A percentile compares a stretch with the other conserved stretches of the same genome.
phyloP scores from a whole-genome alignment of 2,113 vertebrate genomes.

The Aldabrachelys gigantea region DNA sequence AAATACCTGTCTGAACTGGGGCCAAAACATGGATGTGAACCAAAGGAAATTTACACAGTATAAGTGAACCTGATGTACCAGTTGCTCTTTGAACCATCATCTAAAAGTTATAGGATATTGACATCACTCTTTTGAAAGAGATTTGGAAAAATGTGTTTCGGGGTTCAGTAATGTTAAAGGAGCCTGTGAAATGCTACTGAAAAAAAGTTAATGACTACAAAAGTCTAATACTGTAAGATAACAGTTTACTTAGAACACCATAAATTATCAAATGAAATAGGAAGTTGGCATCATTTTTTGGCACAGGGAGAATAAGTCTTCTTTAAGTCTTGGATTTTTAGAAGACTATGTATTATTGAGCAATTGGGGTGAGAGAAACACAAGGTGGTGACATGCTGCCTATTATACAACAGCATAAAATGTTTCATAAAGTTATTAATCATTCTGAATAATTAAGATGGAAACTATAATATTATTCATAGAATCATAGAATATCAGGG shows the following conservation, averaged over 20 bases:
- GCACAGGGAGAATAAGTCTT: constrained; percentile 4
- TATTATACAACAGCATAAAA: not conserved
- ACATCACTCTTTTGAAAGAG: not conserved
- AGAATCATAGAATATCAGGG: too few relatives aligned
- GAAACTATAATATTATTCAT: not conserved
- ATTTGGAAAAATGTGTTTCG: not conserved
- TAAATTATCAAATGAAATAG: not conserved
- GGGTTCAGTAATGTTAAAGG: not conserved
- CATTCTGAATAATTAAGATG: not conserved
- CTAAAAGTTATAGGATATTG: not conserved
- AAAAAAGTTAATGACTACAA: not conserved
- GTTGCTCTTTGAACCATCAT: not conserved
- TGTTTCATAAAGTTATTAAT: constrained; percentile 8
- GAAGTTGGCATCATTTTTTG: constrained; percentile 2
- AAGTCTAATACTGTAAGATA: not conserved
- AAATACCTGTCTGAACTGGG: not conserved
- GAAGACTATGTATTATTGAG: not conserved
- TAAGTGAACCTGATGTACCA: not conserved
- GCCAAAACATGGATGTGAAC: not conserved
- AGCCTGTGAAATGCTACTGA: not conserved
- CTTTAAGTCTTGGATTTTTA: not conserved
- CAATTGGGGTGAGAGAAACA: not conserved
- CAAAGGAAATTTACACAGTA: not conserved
- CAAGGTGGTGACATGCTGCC: not conserved
- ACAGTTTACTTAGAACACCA: not conserved